Base-by-base conservation (phyloP, 2,888 invertebrate species). In the Parthenolecanium corni region DNA sequence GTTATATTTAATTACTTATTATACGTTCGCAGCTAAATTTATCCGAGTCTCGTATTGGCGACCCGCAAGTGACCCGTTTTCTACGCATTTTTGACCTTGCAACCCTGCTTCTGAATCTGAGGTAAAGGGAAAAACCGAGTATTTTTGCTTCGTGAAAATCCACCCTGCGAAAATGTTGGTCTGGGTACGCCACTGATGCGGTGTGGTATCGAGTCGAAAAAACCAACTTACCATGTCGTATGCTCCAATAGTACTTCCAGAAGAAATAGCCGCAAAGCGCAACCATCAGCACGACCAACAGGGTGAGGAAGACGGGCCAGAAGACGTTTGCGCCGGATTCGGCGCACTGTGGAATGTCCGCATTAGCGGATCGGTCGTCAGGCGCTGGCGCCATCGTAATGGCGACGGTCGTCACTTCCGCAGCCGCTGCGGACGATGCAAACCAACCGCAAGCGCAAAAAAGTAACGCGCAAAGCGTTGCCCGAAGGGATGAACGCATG, bases 251-350 rank as follows among this genome's bases (percentile, higher is more conserved):
- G 51, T 65, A 65, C 25, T 54, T 52, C 65, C 65, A 65, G 51
- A 65, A 49, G 44, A 54, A 42, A 42, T 61, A 65, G 49, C 21
- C 52, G 23, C 46, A 46, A 16, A 61, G 61, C 14, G 49, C 38
- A 38, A 38, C 49, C 42, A 40, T 49, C 16, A 52, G 36, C 25
- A 62, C 61, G 20, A 65, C 54, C 51, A 62, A n/a, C 54, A 68
- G 68, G 67, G 69, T 71, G 69, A 68, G 67, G 67, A 68, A 65
- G 67, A 67, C 65, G 65, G 68, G 66, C 61, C 64, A 66, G 68
- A 67, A 67, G 68, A 70, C 66, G 67, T 66, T 68, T 67, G 68
- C 68, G 66, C 67, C 68, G 65, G 66, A 67, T 68, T 66, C 52
- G 31, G 12, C 47, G 64, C 65, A 66, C 65, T 58, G 65, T 67